These are phyloP conservation scores for Neoaliturus tenellus DNA, from an alignment of 2,888 invertebrate species.

Conservation along the genomic window DNA sequence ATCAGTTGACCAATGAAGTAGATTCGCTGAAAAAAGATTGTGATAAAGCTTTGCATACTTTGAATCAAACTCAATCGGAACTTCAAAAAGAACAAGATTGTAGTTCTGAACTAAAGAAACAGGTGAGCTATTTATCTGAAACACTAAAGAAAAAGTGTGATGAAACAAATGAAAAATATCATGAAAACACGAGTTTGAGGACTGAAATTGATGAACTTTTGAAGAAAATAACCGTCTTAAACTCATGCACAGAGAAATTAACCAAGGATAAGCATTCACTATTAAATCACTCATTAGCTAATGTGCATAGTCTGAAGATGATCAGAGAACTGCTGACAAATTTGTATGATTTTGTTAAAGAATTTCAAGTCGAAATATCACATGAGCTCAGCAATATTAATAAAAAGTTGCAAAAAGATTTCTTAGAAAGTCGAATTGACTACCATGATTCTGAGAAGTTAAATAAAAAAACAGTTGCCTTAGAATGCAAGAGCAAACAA, in stretches of 20 bases:
- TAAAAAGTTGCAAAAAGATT: constrained; percentile 32
- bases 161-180: constrained; percentile 65
- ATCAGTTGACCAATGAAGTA: constrained; percentile 22
- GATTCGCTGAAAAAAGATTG: constrained; percentile 18
- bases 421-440: constrained; percentile 9
- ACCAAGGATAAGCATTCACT: constrained; percentile 1
- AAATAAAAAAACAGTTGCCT: neutral
- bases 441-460: neutral
- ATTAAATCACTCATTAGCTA: neutral
- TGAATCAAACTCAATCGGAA: neutral
- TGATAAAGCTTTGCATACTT: neutral
- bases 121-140: neutral
- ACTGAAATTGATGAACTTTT: constrained; percentile 33
- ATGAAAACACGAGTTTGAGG: constrained; percentile 59
- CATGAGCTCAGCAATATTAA: constrained; percentile 44
- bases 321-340: constrained; percentile 30
- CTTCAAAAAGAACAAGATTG: neutral
- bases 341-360: constrained; percentile 50
- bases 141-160: constrained; percentile 10
- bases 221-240: neutral
- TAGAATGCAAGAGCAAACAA: constrained; percentile 25
- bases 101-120: neutral
- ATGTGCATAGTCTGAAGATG: neutral
- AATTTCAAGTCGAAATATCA: constrained; percentile 54
- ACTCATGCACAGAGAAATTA: neutral